A percentile compares a stretch with the other conserved stretches of the same genome.
phyloP scores from a whole-genome alignment of 30 jellyfish, hydroid and myxozoan genomes.

The Chrysaora quinquecirrha region DNA sequence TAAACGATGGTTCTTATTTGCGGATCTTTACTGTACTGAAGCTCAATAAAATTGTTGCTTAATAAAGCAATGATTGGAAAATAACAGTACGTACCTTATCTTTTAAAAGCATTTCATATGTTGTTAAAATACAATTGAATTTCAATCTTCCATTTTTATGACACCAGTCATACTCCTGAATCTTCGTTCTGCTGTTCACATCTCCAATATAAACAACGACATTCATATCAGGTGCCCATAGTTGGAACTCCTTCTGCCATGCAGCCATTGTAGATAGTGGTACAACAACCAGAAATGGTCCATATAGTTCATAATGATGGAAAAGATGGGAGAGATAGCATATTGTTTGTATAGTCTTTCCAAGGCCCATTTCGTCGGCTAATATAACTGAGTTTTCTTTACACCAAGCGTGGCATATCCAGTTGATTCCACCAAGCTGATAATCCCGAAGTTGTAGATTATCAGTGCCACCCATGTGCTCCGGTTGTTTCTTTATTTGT shows the following conservation, averaged over 20 bases:
- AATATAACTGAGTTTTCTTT: conserved; percentile 78
- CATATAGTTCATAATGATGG: conserved; percentile 73
- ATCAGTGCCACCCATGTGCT: conserved; percentile 66
- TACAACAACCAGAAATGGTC: conserved; percentile 93
- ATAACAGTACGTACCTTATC: conserved; percentile 84
- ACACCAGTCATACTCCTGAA: conserved; percentile 93
- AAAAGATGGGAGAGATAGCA: conserved; percentile 77
- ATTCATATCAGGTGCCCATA: conserved; percentile 94
- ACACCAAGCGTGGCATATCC: conserved; percentile 97
- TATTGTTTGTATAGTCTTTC: conserved; percentile 94
- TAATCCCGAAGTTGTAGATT: conserved; percentile 80
- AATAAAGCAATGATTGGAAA: no score
- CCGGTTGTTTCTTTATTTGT: conserved; percentile 80
- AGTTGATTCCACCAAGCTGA: conserved; percentile 95
- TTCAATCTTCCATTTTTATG: conserved; percentile 74
- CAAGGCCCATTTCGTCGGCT: conserved; percentile 99
- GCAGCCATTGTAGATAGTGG: conserved; percentile 98
- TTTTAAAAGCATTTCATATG: conserved; percentile 93
- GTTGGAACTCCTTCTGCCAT: conserved; percentile 91
- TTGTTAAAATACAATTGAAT: conserved; percentile 88
- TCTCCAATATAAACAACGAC: conserved; percentile 92
- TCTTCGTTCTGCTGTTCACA: conserved; percentile 86
- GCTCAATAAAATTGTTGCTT: no score
- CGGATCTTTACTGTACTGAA: no score
- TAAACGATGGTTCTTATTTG: no score